Percentiles rank a stretch among this genome's conserved stretches.
Conservation (phyloP, 2,113 vertebrate species). For the Probosciger aterrimus region DNA sequence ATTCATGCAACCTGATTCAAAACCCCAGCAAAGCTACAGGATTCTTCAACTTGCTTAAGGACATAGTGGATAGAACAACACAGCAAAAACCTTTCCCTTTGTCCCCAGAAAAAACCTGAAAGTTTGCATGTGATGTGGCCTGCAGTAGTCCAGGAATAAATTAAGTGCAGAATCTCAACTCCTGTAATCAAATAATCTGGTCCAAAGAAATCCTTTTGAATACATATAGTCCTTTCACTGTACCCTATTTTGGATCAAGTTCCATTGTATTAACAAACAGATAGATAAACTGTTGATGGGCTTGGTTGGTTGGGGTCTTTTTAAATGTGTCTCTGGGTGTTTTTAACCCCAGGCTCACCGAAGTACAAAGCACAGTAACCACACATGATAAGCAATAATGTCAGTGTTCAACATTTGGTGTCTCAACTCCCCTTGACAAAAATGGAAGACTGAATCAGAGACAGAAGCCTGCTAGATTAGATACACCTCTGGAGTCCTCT, state of each 20-base stretch:
- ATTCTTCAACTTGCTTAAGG: neutral
- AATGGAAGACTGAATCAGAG: neutral
- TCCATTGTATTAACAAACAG: neutral
- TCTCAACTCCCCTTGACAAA: neutral
- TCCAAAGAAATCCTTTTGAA: conserved; percentile 1
- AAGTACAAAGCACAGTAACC: neutral
- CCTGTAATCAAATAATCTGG: conserved; percentile 28
- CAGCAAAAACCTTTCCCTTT: neutral
- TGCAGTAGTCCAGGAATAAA: conserved; percentile 26
- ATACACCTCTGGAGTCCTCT: neutral
- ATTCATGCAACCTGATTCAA: neutral
- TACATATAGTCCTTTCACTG: neutral
- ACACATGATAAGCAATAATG: neutral
- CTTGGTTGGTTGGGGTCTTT: neutral
- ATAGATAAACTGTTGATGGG: neutral
- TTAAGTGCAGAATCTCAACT: neutral
- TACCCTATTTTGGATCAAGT: neutral
- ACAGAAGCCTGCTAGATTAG: neutral
- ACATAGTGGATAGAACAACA: neutral
- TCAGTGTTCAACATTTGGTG: neutral
- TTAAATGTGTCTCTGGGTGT: neutral
- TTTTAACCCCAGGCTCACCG: neutral
- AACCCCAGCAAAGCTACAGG: neutral
- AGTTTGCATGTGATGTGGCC: neutral
- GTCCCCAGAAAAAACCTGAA: neutral